phyloP scores from a whole-genome alignment of 2,888 invertebrate species.

The Andrena camellia region DNA sequence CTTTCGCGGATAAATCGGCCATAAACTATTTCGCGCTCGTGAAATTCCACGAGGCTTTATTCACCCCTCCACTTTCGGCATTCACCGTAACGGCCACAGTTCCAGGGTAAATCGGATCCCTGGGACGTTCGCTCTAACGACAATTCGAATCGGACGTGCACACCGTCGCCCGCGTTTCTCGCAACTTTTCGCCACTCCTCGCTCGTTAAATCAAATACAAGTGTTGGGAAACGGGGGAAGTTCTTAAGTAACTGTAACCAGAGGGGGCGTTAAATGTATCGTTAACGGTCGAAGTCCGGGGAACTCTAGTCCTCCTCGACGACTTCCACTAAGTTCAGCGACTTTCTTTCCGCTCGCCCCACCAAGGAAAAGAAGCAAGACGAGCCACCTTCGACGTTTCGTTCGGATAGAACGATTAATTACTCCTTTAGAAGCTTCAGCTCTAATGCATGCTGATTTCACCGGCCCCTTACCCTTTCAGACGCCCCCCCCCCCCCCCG shows the following conservation, averaged over 20 bases:
- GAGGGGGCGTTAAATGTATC: background rate
- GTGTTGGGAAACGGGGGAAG: constrained; percentile 4
- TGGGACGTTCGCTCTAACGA: constrained; percentile 1
- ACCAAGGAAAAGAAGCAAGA: background rate
- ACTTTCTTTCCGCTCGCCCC: background rate
- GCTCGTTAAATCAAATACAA: constrained; percentile 12
- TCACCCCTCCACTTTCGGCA: background rate
- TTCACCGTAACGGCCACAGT: constrained; percentile 1
- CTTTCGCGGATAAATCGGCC: background rate
- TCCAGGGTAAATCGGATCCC: constrained; percentile 3
- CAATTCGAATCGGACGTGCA: background rate
- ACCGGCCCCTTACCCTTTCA: background rate
- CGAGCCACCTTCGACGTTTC: background rate
- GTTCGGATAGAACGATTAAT: background rate
- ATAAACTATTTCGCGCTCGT: background rate
- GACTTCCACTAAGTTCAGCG: constrained; percentile 2
- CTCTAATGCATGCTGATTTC: background rate
- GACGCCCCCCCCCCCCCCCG: background rate
- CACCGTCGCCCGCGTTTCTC: background rate
- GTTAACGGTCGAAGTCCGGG: constrained; percentile 30
- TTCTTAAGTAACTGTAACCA: constrained; percentile 15
- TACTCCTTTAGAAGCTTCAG: background rate
- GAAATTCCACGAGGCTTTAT: constrained; percentile 17
- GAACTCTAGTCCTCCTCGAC: constrained; percentile 22
- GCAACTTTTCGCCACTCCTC: background rate